These are phyloP conservation scores for Paedocypris sp. DNA, from an alignment of 2,113 vertebrate genomes.

Conservation along the genomic window DNA sequence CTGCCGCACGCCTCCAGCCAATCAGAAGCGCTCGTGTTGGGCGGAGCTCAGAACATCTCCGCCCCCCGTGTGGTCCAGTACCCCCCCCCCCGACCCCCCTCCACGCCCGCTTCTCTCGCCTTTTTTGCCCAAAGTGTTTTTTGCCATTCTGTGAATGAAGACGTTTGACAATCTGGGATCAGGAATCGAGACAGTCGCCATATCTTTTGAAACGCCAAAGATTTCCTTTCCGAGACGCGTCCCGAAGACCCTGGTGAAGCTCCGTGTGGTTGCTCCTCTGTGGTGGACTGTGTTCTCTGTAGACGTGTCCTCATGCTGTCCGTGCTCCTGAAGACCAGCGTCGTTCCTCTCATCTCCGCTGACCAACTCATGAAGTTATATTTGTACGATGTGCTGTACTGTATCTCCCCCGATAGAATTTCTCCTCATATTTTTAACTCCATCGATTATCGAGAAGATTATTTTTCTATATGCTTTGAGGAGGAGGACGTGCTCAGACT, in stretches of 20 bases:
- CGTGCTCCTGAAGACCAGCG: slow-evolving; percentile 1
- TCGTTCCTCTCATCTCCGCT: slow-evolving; percentile 4
- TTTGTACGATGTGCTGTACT: slow-evolving; percentile 7
- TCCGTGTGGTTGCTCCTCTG: slow-evolving; percentile 20
- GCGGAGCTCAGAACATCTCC: too few relatives aligned
- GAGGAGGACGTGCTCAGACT: background rate
- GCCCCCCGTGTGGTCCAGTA: too few relatives aligned
- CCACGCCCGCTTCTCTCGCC: slow-evolving; percentile 48
- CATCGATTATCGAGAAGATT: slow-evolving; percentile 9
- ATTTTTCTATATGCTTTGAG: slow-evolving; percentile 22
- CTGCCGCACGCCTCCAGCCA: too few relatives aligned
- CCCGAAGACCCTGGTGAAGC: too few relatives aligned
- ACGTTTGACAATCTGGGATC: slow-evolving; percentile 69
- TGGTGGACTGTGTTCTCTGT: slow-evolving; percentile 17
- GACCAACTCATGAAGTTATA: background rate
- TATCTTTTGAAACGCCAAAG: slow-evolving; percentile 70
- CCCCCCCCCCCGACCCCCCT: too few relatives aligned
- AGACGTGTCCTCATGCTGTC: slow-evolving; percentile 17
- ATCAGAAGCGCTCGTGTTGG: too few relatives aligned
- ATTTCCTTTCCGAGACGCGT: slow-evolving; percentile 63
- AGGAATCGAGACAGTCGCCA: slow-evolving; percentile 63
- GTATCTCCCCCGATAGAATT: slow-evolving; percentile 8
- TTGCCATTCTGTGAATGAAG: slow-evolving; percentile 63
- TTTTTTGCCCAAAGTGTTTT: slow-evolving; percentile 53
- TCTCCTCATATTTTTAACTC: slow-evolving; percentile 7